Conservation (phyloP, 23 tunicate genomes). For the Ciona savignyi region DNA sequence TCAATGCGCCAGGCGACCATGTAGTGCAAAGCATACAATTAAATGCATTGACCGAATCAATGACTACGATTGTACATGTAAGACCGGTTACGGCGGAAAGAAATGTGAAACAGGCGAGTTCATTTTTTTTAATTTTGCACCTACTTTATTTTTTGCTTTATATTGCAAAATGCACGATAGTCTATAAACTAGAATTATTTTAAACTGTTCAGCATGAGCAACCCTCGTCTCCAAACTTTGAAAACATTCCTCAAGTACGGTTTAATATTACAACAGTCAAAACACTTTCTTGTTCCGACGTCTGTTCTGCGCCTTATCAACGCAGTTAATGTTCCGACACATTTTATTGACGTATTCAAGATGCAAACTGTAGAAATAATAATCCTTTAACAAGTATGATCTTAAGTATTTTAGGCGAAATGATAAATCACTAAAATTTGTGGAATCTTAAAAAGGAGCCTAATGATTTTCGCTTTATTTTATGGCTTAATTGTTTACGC, state of each 20-base stretch:
- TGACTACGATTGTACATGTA: slow-evolving; percentile 23
- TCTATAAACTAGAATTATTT: no score
- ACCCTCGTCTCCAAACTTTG: neutral
- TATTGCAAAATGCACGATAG: no score
- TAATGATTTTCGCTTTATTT: no score
- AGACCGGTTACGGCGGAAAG: slow-evolving; percentile 23
- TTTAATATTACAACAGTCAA: neutral
- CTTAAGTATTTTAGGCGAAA: no score
- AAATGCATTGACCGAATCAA: slow-evolving; percentile 15
- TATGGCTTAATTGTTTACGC: no score
- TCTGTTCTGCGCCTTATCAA: neutral
- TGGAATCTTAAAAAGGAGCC: no score
- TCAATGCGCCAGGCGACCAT: slow-evolving; percentile 20
- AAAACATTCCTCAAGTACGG: neutral
- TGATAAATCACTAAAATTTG: no score
- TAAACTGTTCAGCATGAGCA: neutral
- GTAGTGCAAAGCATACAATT: slow-evolving; percentile 9
- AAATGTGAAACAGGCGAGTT: slow-evolving; percentile 28
- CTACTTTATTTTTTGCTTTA: no score
- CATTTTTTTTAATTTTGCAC: no score
- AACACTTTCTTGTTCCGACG: neutral
- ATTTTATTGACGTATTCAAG: neutral
- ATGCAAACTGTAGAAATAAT: neutral
- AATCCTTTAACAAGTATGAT: neutral
- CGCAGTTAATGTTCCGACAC: neutral